Base-by-base conservation (phyloP, 2,888 invertebrate species). In the Dendrolimus houi region DNA sequence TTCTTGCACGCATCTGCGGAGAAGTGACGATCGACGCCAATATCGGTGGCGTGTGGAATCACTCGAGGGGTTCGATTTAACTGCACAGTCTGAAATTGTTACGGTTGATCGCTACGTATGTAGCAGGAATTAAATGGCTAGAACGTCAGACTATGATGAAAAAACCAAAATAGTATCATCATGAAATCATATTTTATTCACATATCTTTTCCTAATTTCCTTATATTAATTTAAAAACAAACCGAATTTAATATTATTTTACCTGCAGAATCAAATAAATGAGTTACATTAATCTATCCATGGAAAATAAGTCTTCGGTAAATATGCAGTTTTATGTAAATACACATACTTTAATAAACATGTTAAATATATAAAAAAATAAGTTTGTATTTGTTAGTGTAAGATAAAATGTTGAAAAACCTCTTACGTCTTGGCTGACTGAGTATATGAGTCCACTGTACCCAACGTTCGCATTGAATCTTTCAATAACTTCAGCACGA, bases 401-500 rank as follows among this genome's bases (percentile, higher is more conserved):
- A 41, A 52, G 55, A 12, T 56, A 61, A 55, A 40, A 56, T 41
- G 54, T 53, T 14, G 40, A n/a, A 12, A 10, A 47, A 56, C 13
- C 56, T 60, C 95, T 93, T 92, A 98, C 98, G 87, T 99, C 99
- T 91, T 98, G 97, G 40, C 98, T 97, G 64, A 98, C 96, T 67
- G 99, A 97, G 87, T 99, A 98, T 64, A 97, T 94, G 56, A 99
- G 94, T 17, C 99, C 99, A 85, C 97, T 98, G 90, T 99, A 99
- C 3, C 99, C 97, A 71, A 99, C 94, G 85, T 99, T 99, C 55
- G 98, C 96, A 89, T 99, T 99, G 87, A 99, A 99, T 61, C 99
- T 92, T 67, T 96, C 95, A 29, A 99, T 94, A 67, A 97, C 96
- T 79, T 98, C 97, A 40, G 94, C 87, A 9, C 93, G 86, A 1